Conservation (phyloP, 2,113 vertebrate species). For the Origma solitaria region DNA sequence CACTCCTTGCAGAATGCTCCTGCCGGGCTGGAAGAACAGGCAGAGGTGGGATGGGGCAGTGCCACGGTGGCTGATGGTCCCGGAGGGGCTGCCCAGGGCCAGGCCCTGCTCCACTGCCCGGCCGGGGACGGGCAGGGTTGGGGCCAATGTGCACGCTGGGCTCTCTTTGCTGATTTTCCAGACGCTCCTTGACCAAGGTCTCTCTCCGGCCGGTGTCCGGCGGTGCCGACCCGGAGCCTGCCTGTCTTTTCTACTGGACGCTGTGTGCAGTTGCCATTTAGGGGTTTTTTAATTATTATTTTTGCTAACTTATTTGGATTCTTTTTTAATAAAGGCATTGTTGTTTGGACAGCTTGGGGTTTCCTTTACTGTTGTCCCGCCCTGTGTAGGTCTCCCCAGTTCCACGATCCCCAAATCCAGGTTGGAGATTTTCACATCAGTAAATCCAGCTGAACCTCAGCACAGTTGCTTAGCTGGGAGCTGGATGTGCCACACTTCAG, state of each 20-base stretch:
- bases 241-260: conserved; percentile 64
- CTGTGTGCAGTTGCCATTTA: conserved; percentile 85
- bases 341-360: conserved; percentile 56
- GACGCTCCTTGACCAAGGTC: conserved; percentile 89
- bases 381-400: not conserved
- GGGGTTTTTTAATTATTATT: conserved; percentile 79
- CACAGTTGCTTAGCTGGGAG: rapidly evolving
- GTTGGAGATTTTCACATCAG: not conserved
- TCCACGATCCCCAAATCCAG: not conserved
- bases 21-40: not conserved
- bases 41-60: not conserved
- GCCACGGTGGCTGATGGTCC: rapidly evolving
- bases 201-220: conserved; percentile 70
- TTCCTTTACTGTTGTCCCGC: not conserved
- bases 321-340: conserved; percentile 87
- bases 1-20: not conserved
- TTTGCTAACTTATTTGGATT: conserved; percentile 95
- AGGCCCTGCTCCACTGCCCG: conserved; percentile 13
- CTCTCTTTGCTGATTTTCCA: conserved; percentile 56
- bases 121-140: not conserved
- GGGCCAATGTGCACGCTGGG: conserved; percentile 64
- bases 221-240: not conserved
- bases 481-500: not conserved
- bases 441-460: not conserved
- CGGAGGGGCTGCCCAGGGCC: not conserved